These are phyloP conservation scores for Vesta saturnalis DNA, from an alignment of 2,888 invertebrate species.

Conservation along the genomic window DNA sequence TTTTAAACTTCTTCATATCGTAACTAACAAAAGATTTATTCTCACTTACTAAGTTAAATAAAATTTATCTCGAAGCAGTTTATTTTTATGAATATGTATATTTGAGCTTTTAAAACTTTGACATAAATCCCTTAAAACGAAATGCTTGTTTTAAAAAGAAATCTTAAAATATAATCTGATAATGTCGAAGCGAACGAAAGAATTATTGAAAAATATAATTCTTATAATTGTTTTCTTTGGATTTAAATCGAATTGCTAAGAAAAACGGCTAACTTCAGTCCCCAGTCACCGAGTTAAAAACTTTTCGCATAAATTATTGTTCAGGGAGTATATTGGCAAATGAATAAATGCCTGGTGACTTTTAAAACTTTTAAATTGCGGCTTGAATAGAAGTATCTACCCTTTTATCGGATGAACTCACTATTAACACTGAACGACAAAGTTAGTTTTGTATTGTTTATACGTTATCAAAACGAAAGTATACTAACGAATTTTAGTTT, in stretches of 20 bases:
- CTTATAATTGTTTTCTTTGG: slow-evolving; percentile 33
- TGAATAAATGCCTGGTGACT: slow-evolving; percentile 34
- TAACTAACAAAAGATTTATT: slow-evolving; percentile 58
- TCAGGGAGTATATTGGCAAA: slow-evolving; percentile 28
- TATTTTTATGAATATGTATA: slow-evolving; percentile 55
- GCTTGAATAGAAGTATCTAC: slow-evolving; percentile 25
- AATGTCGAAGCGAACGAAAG: slow-evolving; percentile 13
- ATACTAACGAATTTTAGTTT: slow-evolving; percentile 26
- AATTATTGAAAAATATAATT: slow-evolving; percentile 36
- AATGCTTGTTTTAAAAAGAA: slow-evolving; percentile 22
- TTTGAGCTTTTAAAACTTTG: slow-evolving; percentile 40
- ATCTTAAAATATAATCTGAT: slow-evolving; percentile 30
- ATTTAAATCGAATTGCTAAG: slow-evolving; percentile 20
- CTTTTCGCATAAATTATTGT: slow-evolving; percentile 38
- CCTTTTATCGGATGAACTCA: slow-evolving; percentile 30
- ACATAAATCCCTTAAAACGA: slow-evolving; percentile 23
- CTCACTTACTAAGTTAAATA: slow-evolving; percentile 56
- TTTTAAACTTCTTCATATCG: slow-evolving; percentile 56
- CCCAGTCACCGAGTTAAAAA: slow-evolving; percentile 24
- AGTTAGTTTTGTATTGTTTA: slow-evolving; percentile 28
- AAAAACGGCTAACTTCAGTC: slow-evolving; percentile 16
- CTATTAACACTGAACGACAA: slow-evolving; percentile 27
- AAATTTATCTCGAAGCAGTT: slow-evolving; percentile 51
- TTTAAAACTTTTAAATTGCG: slow-evolving; percentile 36
- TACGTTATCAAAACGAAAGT: slow-evolving; percentile 22